Evolutionary conservation across 2,113 vertebrate genomes (phyloP), one percentile per base, ranked within the genome.

Genomic region (Procapra przewalskii): DNA sequence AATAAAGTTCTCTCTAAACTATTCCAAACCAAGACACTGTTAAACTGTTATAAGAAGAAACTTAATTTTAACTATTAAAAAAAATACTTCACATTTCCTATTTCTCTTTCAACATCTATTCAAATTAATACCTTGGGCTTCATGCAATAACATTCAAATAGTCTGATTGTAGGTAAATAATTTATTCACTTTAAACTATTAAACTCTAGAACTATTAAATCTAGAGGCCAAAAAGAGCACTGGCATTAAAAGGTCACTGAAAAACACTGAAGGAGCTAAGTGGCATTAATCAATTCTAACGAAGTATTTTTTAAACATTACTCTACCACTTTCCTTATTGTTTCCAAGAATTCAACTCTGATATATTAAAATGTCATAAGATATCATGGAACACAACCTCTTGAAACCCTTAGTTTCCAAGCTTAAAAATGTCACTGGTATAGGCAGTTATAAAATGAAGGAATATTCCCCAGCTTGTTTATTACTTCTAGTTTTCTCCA

Each of bases 271-370:
- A 84, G 23, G 54, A 62, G 43, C 59, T 90, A 89, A 84, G 62
- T 31, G 48, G 91, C 23, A 89, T 48, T 55, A 11, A 95, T 50
- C 40, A 89, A 89, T 57, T 67, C 71, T 67, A 88, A 82, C 11
- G 2, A 60, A 88, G 54, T 60, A 81, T 79, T 92, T 87, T 84
- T 95, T 81, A 87, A 81, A 90, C n/a, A 40, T 54, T 15, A 87
- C 95, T 85, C 21, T 45, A 71, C 3, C 90, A 90, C 8, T 52
- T 86, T 27, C 55, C n/a, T 52, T 48, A 50, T 54, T 96, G 40
- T 94, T 97, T 84, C 36, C 7, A 64, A 94, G 48, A 91, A 96
- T 64, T 88, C 48, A 77, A 88, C 88, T 43, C 57, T 91, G 59
- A 71, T 29, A 86, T 67, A 50, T 33, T 81, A 97, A 96, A 96